Evolutionary conservation across 2,113 vertebrate species (phyloP).

Genomic region (Vimba vimba): DNA sequence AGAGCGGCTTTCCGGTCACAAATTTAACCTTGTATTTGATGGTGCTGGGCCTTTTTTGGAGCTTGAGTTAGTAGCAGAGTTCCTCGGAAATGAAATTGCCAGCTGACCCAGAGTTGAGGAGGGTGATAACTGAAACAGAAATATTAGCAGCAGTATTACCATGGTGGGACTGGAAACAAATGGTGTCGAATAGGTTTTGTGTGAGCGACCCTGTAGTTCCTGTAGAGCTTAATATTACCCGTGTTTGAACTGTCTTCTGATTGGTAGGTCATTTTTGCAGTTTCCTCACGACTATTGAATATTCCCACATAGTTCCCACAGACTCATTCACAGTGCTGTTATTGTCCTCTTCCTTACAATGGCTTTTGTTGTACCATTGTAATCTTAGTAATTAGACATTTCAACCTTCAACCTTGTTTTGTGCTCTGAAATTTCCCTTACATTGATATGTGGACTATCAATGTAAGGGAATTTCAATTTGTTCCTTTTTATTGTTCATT

Average conservation of each 20-base stretch:
- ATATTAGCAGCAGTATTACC: too few species aligned
- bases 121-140: too few species aligned
- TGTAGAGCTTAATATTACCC: too few species aligned
- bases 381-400: background rate
- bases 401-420: background rate
- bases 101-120: too few species aligned
- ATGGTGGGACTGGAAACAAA: too few species aligned
- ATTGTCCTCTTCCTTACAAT: background rate
- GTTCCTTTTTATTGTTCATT: background rate
- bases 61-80: too few species aligned
- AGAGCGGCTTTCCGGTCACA: too few species aligned
- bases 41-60: too few species aligned
- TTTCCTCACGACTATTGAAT: background rate
- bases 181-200: too few species aligned
- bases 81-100: too few species aligned
- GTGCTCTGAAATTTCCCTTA: background rate
- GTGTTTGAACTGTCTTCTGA: background rate
- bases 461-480: background rate
- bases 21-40: too few species aligned
- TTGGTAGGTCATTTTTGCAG: background rate
- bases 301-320: background rate
- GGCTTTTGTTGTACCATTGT: background rate
- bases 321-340: background rate
- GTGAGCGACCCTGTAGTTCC: too few species aligned
- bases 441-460: background rate